Conservation (phyloP, 2,888 invertebrate genomes). For the Pristionchus maxplancki region DNA sequence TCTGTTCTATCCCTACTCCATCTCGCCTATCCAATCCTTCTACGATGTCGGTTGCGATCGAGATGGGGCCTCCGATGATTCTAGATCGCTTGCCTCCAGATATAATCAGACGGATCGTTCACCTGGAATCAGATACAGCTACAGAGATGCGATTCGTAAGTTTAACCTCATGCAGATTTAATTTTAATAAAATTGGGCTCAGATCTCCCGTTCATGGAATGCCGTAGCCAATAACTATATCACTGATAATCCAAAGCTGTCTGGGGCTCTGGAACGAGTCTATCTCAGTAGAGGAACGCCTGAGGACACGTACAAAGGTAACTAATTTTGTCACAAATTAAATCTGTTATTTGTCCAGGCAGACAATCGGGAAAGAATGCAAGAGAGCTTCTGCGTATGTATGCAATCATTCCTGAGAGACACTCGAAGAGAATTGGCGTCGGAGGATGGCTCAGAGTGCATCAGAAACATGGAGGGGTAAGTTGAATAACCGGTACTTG, state of each 20-base stretch:
- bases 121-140: neutral
- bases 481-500: neutral
- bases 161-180: too few species aligned
- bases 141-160: neutral
- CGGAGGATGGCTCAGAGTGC: neutral
- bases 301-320: neutral
- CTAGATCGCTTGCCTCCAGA: neutral
- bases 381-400: neutral
- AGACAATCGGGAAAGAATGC: neutral
- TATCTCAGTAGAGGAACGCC: neutral
- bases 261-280: neutral
- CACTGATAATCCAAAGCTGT: neutral
- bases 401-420: neutral
- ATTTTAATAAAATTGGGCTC: neutral
- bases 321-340: neutral
- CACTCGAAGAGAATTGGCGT: neutral
- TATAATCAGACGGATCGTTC: neutral
- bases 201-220: neutral
- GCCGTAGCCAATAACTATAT: neutral
- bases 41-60: neutral
- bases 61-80: neutral
- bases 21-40: too few species aligned
- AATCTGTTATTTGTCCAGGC: neutral
- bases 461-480: neutral
- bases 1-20: too few species aligned